Evolutionary conservation across 2,113 vertebrate species (phyloP), one percentile per base, ranked within the genome.

Genomic region (Lates calcarifer): DNA sequence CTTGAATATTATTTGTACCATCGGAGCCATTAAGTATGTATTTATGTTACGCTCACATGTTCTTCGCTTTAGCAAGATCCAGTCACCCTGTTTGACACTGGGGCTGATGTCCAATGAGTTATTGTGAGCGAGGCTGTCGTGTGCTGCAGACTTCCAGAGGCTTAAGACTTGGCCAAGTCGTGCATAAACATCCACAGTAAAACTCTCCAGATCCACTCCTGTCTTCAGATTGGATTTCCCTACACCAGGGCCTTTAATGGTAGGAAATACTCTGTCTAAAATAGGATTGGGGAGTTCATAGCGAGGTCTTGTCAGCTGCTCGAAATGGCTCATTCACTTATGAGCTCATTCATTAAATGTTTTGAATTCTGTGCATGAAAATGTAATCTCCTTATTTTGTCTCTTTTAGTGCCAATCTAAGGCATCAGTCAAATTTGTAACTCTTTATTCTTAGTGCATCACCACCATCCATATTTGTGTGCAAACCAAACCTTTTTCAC

Each of bases 181-280:
- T 83, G 74, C 84, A 71, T 94, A 93, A 94, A 95, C 93, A 95
- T 89, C 83, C 85, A 90, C 6, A 35, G 82, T 95, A 93, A 95
- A 81, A 92, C 78, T 94, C 63, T 94, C 93, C 95, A 95, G 94
- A 95, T 86, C 88, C 89, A 73, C 90, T 74, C 64, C 64, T 51
- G 86, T 87, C 86, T 74, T 83, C 83, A 82, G 74, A 33, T 81
- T 87, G 86, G 91, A 85, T 81, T 90, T 90, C 90, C 86, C 87
- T 77, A 10, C 77, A 55, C 62, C n/a, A 64, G 69, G 49, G 49
- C 83, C 90, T 90, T 90, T 91, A 90, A 91, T 91, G 90, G 90
- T 85, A 87, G 90, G 91, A 92, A 89, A 84, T 69, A 69, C 72
- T 78, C 47, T 5, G 72, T 79, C 82, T 75, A 67, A 83, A 83